A percentile compares a stretch with the other conserved stretches of the same genome.
Conservation (phyloP, 2,113 vertebrate genomes). For the Cynopterus brachyotis region DNA sequence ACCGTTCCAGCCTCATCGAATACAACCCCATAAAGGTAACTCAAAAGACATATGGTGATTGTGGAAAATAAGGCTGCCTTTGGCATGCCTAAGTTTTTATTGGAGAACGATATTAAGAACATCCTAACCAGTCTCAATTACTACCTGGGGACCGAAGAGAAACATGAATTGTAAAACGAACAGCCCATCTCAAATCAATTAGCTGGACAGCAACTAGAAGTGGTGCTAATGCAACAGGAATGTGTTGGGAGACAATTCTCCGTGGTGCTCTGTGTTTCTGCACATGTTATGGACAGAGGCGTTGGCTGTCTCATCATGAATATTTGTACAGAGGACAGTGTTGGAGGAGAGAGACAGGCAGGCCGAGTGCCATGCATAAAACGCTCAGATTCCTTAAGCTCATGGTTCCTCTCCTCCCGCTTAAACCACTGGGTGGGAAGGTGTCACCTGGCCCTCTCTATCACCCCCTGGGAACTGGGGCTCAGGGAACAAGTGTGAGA, state of each 20-base stretch:
- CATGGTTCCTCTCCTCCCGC: background rate
- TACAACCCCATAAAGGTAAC: background rate
- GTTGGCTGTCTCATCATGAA: background rate
- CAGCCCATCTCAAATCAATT: background rate
- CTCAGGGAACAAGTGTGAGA: background rate
- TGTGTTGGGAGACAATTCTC: background rate
- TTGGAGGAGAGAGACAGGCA: background rate
- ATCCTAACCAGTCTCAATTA: background rate
- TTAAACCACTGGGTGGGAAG: background rate
- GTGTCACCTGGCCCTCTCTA: no score
- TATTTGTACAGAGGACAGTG: background rate
- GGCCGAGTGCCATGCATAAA: background rate
- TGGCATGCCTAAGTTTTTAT: background rate
- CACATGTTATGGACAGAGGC: background rate
- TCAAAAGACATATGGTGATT: background rate
- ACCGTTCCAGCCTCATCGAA: background rate
- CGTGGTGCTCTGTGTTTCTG: background rate
- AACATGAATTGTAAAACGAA: background rate
- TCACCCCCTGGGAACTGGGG: background rate
- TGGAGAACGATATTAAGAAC: background rate
- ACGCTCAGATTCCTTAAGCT: background rate
- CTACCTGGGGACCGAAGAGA: background rate
- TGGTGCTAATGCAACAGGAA: background rate
- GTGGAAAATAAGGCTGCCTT: background rate
- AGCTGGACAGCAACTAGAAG: background rate